Evolutionary conservation across 2,113 vertebrate genomes (phyloP).

Genomic region (Accipiter virgatus): DNA sequence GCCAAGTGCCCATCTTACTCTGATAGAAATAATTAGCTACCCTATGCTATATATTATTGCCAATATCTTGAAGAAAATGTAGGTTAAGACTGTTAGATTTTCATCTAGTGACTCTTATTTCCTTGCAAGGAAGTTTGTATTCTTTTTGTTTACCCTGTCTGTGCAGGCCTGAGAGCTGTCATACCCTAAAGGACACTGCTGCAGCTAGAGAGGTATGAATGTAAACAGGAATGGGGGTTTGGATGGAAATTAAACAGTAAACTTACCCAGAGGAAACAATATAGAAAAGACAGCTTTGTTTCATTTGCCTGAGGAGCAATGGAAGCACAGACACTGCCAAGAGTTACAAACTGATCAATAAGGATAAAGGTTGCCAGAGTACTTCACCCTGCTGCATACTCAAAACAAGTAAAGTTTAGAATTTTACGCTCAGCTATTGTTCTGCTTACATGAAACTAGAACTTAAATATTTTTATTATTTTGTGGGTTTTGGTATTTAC

Average conservation of each 20-base stretch:
- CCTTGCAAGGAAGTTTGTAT: neutral
- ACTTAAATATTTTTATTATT: conserved; percentile 10
- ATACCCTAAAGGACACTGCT: neutral
- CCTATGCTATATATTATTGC: neutral
- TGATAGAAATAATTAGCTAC: neutral
- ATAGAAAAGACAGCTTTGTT: neutral
- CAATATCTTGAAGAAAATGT: neutral
- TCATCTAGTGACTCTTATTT: neutral
- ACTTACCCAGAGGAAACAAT: neutral
- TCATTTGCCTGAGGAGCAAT: neutral
- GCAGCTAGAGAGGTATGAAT: neutral
- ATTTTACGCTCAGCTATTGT: neutral
- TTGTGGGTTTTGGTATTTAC: neutral
- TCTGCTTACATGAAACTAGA: neutral
- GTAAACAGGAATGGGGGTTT: neutral
- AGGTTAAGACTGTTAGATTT: neutral
- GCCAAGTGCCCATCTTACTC: neutral
- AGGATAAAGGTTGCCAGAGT: neutral
- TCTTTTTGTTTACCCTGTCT: neutral
- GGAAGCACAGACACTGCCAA: neutral
- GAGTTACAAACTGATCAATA: neutral
- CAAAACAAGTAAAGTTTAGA: neutral
- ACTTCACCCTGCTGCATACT: neutral
- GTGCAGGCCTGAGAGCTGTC: neutral
- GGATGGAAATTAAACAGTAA: neutral